Evolutionary conservation across 2,113 vertebrate species (phyloP).

Genomic region (Microtus oregoni): DNA sequence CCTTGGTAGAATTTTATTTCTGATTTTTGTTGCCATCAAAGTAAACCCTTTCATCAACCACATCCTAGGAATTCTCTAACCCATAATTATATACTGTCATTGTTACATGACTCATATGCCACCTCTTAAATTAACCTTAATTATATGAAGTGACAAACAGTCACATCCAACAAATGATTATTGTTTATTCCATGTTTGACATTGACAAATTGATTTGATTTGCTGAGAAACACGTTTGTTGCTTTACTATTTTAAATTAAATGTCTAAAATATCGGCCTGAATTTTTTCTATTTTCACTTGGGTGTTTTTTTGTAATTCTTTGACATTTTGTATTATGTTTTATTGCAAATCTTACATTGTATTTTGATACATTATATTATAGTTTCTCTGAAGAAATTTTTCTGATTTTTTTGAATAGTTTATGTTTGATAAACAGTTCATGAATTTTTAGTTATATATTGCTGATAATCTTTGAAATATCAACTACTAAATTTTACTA

Average conservation of each 20-base stretch:
- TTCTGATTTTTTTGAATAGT: neutral
- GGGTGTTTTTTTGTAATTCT: neutral
- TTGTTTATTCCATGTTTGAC: neutral
- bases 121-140: neutral
- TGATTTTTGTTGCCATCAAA: neutral
- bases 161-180: neutral
- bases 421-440: neutral
- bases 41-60: neutral
- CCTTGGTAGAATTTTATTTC: neutral
- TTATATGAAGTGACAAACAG: neutral
- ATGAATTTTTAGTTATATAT: neutral
- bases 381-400: neutral
- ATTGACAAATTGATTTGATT: neutral
- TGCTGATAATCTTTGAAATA: neutral
- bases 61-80: neutral
- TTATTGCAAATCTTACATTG: neutral
- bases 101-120: neutral
- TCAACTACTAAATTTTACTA: neutral
- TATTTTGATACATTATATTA: neutral
- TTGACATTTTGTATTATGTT: neutral
- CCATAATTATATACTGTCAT: neutral
- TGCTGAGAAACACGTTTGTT: neutral
- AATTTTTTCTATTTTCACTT: neutral
- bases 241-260: neutral
- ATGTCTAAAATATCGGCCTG: neutral